phyloP scores from a whole-genome alignment of 2,797 vertebrate species.

The Tiaroga cobitis region DNA sequence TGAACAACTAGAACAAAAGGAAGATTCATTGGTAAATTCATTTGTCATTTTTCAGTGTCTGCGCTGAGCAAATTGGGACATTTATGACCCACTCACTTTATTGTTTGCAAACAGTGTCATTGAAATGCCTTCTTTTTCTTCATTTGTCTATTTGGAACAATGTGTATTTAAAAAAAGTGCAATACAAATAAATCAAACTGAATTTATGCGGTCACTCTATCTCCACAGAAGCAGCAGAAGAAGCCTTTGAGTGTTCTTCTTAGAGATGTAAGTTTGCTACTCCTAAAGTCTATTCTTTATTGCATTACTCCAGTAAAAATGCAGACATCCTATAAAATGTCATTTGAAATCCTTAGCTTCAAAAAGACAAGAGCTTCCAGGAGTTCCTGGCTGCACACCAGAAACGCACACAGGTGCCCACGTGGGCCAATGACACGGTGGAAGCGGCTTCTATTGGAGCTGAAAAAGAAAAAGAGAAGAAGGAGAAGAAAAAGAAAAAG shows the following conservation, averaged over 20 bases:
- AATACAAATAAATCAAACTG: background rate
- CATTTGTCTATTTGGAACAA: background rate
- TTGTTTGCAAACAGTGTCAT: background rate
- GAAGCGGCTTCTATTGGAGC: conserved; percentile 39
- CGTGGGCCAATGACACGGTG: conserved; percentile 88
- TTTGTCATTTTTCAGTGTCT: background rate
- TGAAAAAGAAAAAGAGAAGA: conserved; percentile 51
- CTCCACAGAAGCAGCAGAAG: conserved; percentile 79
- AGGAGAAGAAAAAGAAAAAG: conserved; percentile 56
- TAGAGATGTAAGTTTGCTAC: conserved; percentile 78
- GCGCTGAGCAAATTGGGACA: background rate
- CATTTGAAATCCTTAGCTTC: conserved; percentile 76
- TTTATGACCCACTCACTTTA: background rate
- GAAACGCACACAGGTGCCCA: conserved; percentile 85
- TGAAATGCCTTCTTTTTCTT: conserved; percentile 19
- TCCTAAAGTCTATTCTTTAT: background rate
- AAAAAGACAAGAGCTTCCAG: conserved; percentile 85
- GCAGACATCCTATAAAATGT: background rate
- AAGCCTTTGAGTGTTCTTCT: conserved; percentile 64
- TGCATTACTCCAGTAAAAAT: background rate
- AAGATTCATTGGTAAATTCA: background rate
- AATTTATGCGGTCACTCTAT: background rate
- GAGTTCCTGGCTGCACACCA: conserved; percentile 94
- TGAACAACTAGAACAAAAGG: conserved; percentile 50
- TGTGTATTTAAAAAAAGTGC: background rate